Evolutionary conservation across 2,888 invertebrate species (phyloP), one percentile per base, ranked within the genome.

Genomic region (Blera fallax): DNA sequence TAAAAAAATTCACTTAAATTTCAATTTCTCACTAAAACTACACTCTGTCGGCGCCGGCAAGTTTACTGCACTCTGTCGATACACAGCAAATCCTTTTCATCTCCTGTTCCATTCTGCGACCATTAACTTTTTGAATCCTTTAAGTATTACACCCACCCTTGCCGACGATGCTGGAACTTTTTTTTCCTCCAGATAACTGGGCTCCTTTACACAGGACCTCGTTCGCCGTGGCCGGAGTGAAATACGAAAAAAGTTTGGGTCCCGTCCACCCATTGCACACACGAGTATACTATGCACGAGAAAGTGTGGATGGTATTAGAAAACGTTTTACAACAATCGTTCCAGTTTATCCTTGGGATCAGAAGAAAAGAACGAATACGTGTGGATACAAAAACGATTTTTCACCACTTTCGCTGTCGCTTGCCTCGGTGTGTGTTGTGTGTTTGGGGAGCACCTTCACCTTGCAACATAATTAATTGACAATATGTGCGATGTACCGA

Each of bases 371-470:
- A 72, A 65, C 67, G 72, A 72, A 76, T 64, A 77, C 72, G 67
- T 77, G 82, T 50, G 83, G 78, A 78, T 83, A 77, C 65, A 78
- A 83, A 77, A 83, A 78, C 83, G 83, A 83, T 83, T 82, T 82
- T 77, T 77, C 72, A 77, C 72, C 64, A 72, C 73, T 58, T 67
- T 74, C 60, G 73, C 73, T 62, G 45, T 64, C 64, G 37, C 48
- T 27, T 54, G 14, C 43, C 7, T 5, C 16, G 4, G 32, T 32
- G 27, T 54, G 54, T 24, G 48, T 27, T 27, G 8, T 34, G 43
- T 27, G 27, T 56, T 67, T 37, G 48, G 48, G 60, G 8, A 76
- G 50, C 70, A 83, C 48, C 73, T 69, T 73, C 62, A 78, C 69
- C 73, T 54, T 74, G 48, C 58, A 62, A 50, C 62, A 58, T 74